Evolutionary conservation across 2,888 invertebrate genomes (phyloP), one percentile per base, ranked within the genome.

Genomic region (Oscheius onirici): DNA sequence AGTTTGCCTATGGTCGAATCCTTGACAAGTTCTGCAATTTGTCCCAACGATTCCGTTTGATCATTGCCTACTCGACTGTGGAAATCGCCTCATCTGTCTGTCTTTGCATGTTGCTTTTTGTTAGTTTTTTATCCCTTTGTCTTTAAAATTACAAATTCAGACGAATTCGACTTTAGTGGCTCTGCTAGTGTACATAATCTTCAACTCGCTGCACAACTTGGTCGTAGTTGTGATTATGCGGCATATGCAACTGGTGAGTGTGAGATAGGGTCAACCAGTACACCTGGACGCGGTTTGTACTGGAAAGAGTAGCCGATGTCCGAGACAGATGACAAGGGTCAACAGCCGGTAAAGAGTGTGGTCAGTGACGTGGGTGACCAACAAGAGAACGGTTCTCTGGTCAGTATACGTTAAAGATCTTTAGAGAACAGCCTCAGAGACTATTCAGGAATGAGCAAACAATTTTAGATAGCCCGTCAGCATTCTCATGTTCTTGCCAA

Each of bases 201-300:
- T 78, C 65, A 78, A 74, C 51, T 69, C 78, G n/a, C 61, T 76
- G n/a, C 75, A 78, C 40, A 72, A 74, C 28, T 55, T 78, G 5
- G 78, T 73, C n/a, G 72, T 78, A 24, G 74, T 78, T 0, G 72
- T 74, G 24, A 71, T 78, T 55, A 74, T 78, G 26, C 74, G 75
- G 26, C 61, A 70, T 11, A 52, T 63, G 20, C 70, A 70, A 40
- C 26, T 52, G 40, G 78, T 78, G 17, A 69, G 73, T 54, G 20
- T 46, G 11, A 58, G 52, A 24, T 52, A 22, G 22, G 20, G 52
- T 24, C 52, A 52, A 6, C 8, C 26, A 55, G 55, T 55, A 17
- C 58, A 22, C 41, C 13, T 20, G 43, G 20, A 20, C 55, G 26
- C 28, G 3, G 28, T 26, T 26, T 11, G 55, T 26, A 55, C 55